Base-by-base conservation (phyloP, 2,113 vertebrate species). In the Tetrax tetrax region DNA sequence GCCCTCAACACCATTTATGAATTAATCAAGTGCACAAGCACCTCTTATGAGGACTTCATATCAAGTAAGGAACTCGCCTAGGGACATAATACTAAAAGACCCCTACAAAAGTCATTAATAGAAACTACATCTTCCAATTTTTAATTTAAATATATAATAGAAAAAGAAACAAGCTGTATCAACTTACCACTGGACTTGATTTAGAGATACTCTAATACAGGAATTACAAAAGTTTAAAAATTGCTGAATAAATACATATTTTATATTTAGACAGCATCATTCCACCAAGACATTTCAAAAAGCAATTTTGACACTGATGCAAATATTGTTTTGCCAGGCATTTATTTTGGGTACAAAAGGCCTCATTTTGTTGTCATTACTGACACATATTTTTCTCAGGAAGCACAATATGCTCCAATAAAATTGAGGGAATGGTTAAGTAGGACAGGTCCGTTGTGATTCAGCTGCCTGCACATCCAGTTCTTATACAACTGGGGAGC, bases 131-230 rank as follows among this genome's bases (percentile, higher is more conserved):
- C 87, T 98, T 97, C 94, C 95, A 96, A 87, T 97, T 98, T 98
- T 97, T 97, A 98, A 98, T 98, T 98, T 98, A 97, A 98, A 97
- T 97, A 97, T 96, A 94, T 97, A 97, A 98, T 97, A 97, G 91
- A 95, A 97, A 98, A 98, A 96, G 95, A 97, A 98, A 97, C 96
- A 98, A 97, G 51, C 47, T 94, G 54, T 95, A 96, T 94, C 81
- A 94, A 43, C 51, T 93, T 96, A 97, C 89, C 83, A 91, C 81
- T 95, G 94, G 83, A 95, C 92, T 96, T 92, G 91, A 97, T 95
- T 97, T 97, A 97, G 60, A 90, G 76, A 89, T 91, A 96, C 89
- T 91, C 82, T 66, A 95, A 95, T 83, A 19, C 7, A 37, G 63
- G 53, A 94, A 97, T 96, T 95, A 85, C 19, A 94, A 70, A 97